These are phyloP conservation scores for Allobates femoralis DNA, from an alignment of 2,797 vertebrate genomes.

Conservation along the genomic window DNA sequence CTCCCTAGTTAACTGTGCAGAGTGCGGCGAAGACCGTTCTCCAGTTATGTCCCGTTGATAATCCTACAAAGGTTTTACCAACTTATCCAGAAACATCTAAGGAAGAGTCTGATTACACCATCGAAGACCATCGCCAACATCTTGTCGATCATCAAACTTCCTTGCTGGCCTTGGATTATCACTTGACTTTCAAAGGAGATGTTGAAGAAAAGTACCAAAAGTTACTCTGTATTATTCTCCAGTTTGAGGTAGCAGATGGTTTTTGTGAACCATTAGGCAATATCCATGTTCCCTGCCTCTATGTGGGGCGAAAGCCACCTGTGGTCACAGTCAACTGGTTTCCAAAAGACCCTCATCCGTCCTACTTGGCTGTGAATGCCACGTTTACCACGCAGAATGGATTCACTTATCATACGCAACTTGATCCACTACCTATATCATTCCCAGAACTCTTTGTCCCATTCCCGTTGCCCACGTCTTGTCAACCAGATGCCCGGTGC, in stretches of 20 bases:
- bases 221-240: slow-evolving; percentile 82
- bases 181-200: slow-evolving; percentile 66
- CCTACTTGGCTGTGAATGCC: slow-evolving; percentile 73
- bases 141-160: slow-evolving; percentile 70
- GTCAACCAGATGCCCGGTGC: slow-evolving; percentile 57
- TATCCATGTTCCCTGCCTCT: slow-evolving; percentile 79
- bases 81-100: neutral
- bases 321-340: slow-evolving; percentile 75
- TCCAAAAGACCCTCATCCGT: slow-evolving; percentile 78
- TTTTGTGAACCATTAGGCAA: slow-evolving; percentile 77
- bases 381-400: slow-evolving; percentile 81
- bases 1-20: slow-evolving; percentile 76
- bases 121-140: slow-evolving; percentile 73
- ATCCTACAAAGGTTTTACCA: neutral
- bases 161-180: slow-evolving; percentile 72
- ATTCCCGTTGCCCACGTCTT: slow-evolving; percentile 67
- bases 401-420: slow-evolving; percentile 74
- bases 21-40: slow-evolving; percentile 69
- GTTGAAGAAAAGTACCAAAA: slow-evolving; percentile 68
- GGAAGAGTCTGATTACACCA: neutral
- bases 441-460: slow-evolving; percentile 82
- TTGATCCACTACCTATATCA: slow-evolving; percentile 76
- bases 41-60: slow-evolving; percentile 65
- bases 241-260: slow-evolving; percentile 75
- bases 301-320: slow-evolving; percentile 69